Percentiles rank a stretch among this genome's conserved stretches.
Conservation (phyloP, 1,140 invertebrate species). For the Bombus breviceps region DNA sequence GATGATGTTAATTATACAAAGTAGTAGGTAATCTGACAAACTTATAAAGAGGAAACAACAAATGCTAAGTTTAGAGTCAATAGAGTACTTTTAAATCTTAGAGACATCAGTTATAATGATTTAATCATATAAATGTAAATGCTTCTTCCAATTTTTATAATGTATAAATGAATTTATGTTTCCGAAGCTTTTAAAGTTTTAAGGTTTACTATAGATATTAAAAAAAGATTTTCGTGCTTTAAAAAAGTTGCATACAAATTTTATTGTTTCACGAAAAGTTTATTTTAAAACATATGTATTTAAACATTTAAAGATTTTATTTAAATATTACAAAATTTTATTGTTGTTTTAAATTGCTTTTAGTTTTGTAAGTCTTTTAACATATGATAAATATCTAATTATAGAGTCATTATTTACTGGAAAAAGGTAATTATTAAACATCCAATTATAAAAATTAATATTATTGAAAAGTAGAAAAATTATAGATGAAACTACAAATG, state of each 20-base stretch:
- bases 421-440: not conserved
- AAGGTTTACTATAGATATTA: not conserved
- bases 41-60: not conserved
- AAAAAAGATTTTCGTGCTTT: not conserved
- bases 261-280: not conserved
- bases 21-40: not conserved
- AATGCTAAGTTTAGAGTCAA: not conserved
- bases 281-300: not conserved
- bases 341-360: conserved; percentile 14
- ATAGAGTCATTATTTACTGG: not conserved
- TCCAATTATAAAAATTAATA: not conserved
- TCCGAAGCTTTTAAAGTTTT: not conserved
- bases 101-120: not conserved
- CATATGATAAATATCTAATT: not conserved
- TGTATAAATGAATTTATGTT: not conserved
- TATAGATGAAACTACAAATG: not conserved
- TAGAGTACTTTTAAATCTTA: not conserved
- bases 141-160: conserved; percentile 12
- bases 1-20: conserved; percentile 4
- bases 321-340: not conserved
- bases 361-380: not conserved
- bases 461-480: not conserved
- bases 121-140: not conserved
- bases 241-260: conserved; percentile 2
- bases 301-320: not conserved